These are phyloP conservation scores for Periphyllus acericola DNA, from an alignment of 2,888 invertebrate genomes.

Conservation along the genomic window DNA sequence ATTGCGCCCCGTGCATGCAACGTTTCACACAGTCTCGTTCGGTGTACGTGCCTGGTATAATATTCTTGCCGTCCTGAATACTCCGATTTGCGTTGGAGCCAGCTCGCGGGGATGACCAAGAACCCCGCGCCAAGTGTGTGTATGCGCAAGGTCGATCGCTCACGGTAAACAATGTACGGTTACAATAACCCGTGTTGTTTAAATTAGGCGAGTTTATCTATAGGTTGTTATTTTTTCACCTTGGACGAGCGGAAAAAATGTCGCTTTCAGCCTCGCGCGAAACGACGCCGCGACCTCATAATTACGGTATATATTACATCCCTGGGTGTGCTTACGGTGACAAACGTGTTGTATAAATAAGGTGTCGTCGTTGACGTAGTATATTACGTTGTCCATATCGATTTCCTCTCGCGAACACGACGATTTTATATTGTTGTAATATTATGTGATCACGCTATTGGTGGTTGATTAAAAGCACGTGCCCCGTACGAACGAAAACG, in stretches of 20 bases:
- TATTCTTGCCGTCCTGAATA: neutral
- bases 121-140: neutral
- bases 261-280: neutral
- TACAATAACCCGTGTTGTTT: neutral
- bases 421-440: neutral
- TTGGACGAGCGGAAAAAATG: constrained; percentile 15
- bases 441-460: neutral
- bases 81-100: neutral
- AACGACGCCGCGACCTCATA: neutral
- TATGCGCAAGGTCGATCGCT: neutral
- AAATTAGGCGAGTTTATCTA: constrained; percentile 10
- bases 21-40: neutral
- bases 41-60: neutral
- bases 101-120: neutral
- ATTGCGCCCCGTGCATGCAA: too few relatives aligned
- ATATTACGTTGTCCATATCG: neutral
- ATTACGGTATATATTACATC: neutral
- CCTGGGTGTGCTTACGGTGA: neutral
- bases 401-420: neutral
- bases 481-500: too few relatives aligned
- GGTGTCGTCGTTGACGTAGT: neutral
- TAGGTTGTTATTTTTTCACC: neutral
- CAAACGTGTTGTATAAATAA: neutral
- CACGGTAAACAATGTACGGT: constrained; percentile 18
- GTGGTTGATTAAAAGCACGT: neutral